Conservation (phyloP, 2,888 invertebrate species). For the Trachelus tabidus region DNA sequence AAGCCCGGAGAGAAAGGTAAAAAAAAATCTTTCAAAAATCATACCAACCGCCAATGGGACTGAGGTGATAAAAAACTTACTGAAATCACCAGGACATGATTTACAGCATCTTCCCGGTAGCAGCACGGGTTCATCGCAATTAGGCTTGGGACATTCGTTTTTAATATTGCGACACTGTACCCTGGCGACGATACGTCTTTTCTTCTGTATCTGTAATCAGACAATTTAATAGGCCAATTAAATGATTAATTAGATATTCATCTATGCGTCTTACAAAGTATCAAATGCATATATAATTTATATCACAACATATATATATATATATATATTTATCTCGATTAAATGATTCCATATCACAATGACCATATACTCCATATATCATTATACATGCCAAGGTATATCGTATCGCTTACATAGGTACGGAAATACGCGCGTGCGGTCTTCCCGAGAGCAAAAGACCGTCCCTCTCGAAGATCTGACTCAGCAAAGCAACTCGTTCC, state of each 20-base stretch:
- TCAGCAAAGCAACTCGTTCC: background rate
- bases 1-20: background rate
- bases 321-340: too few relatives aligned
- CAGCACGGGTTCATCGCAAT: conserved; percentile 86
- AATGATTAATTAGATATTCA: background rate
- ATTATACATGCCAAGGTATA: background rate
- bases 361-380: background rate
- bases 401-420: background rate
- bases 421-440: background rate
- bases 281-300: background rate
- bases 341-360: too few relatives aligned
- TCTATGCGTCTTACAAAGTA: background rate
- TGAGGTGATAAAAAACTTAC: conserved; percentile 68
- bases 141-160: conserved; percentile 89
- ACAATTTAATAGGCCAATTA: conserved; percentile 17
- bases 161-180: conserved; percentile 92
- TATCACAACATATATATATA: too few relatives aligned
- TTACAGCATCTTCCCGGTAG: conserved; percentile 92
- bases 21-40: background rate
- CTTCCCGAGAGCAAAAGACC: background rate
- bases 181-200: conserved; percentile 87
- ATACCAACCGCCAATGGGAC: background rate
- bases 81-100: conserved; percentile 85
- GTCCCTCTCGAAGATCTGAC: background rate
- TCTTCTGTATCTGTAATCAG: conserved; percentile 82